phyloP scores from a whole-genome alignment of 2,888 invertebrate genomes.

The Arctia plantaginis region DNA sequence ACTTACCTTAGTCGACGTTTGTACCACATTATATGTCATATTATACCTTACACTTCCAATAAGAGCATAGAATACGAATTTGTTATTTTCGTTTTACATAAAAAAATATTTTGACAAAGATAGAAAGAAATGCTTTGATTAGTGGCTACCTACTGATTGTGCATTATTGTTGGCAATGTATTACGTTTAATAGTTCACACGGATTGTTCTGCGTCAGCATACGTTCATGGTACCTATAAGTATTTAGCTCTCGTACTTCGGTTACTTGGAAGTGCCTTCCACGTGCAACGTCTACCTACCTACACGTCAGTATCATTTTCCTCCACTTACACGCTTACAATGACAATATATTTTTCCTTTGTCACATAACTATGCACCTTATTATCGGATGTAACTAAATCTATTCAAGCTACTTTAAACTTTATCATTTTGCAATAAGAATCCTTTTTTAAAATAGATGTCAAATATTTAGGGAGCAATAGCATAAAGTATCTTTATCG shows the following conservation, averaged over 20 bases:
- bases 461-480: slow-evolving; percentile 51
- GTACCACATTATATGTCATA: too few relatives aligned
- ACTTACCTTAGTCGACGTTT: too few relatives aligned
- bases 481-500: slow-evolving; percentile 68
- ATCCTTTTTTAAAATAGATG: slow-evolving; percentile 26
- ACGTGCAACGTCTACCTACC: slow-evolving; percentile 63
- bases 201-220: slow-evolving; percentile 52
- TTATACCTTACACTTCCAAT: too few relatives aligned
- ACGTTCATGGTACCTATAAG: slow-evolving; percentile 54
- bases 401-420: slow-evolving; percentile 34
- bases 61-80: background rate
- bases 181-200: slow-evolving; percentile 55
- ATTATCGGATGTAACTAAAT: slow-evolving; percentile 42
- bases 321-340: slow-evolving; percentile 65
- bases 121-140: background rate
- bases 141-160: slow-evolving; percentile 42
- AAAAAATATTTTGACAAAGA: background rate
- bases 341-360: slow-evolving; percentile 66
- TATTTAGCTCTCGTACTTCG: slow-evolving; percentile 54
- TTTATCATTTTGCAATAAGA: slow-evolving; percentile 39
- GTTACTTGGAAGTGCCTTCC: slow-evolving; percentile 72
- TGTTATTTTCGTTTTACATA: background rate
- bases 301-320: slow-evolving; percentile 69
- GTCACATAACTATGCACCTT: slow-evolving; percentile 57
- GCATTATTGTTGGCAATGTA: slow-evolving; percentile 58